Evolutionary conservation across 2,888 invertebrate species (phyloP).

Genomic region (Eupithecia dodoneata): DNA sequence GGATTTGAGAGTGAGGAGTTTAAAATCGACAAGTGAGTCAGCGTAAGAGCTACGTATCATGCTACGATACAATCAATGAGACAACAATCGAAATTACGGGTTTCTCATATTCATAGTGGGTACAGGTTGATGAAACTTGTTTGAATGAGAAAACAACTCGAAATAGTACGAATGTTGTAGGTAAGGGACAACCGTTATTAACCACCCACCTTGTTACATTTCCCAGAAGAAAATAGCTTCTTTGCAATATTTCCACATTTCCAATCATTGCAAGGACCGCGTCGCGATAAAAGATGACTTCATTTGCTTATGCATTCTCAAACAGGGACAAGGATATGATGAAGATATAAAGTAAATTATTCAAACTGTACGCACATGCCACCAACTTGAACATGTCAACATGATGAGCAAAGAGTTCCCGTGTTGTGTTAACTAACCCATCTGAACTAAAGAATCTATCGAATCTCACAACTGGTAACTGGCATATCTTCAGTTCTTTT

Average conservation of each 20-base stretch:
- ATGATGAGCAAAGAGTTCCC: neutral
- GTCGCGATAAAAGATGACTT: neutral
- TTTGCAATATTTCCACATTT: conserved; percentile 13
- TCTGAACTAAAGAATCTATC: neutral
- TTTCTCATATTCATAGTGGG: neutral
- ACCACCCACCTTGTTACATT: neutral
- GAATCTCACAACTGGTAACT: neutral
- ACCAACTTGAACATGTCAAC: neutral
- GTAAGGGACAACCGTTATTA: neutral
- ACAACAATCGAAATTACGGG: neutral
- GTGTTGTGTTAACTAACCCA: neutral
- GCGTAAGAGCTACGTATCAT: too few species aligned
- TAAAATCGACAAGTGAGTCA: too few species aligned
- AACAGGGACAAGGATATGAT: conserved; percentile 9
- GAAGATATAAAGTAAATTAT: neutral
- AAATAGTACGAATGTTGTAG: neutral
- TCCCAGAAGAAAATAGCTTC: conserved; percentile 1
- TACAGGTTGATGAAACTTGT: neutral
- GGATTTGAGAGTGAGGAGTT: too few species aligned
- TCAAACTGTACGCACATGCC: neutral
- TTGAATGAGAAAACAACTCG: neutral
- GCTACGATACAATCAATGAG: neutral
- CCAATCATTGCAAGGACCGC: neutral
- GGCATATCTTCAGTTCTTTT: neutral
- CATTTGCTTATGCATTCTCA: conserved; percentile 8